phyloP scores from a whole-genome alignment of 2,888 invertebrate genomes.

The Ichneumon xanthorius region DNA sequence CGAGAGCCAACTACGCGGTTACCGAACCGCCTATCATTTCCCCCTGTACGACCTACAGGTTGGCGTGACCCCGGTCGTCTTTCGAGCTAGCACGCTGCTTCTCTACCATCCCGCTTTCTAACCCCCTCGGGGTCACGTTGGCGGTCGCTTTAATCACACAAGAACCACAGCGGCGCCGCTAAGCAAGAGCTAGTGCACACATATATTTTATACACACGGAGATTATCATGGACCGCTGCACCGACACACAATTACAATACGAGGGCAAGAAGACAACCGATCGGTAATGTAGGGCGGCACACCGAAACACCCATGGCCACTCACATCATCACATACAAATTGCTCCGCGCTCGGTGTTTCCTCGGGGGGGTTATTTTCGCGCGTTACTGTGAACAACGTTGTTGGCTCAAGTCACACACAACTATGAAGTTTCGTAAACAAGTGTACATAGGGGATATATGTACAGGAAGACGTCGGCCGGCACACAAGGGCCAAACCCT shows the following conservation, averaged over 20 bases:
- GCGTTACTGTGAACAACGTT: conserved; percentile 26
- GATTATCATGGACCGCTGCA: conserved; percentile 7
- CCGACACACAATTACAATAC: conserved; percentile 22
- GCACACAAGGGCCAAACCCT: conserved; percentile 20
- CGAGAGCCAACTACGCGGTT: conserved; percentile 66
- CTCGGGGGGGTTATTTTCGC: conserved; percentile 34
- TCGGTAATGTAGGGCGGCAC: conserved; percentile 1
- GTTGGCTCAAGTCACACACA: conserved; percentile 55
- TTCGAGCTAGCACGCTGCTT: conserved; percentile 47
- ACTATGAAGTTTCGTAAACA: conserved; percentile 27
- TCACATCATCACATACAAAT: conserved; percentile 42
- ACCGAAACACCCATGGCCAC: conserved; percentile 16
- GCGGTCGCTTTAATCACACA: conserved; percentile 26
- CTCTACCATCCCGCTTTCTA: not conserved
- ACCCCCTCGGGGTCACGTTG: conserved; percentile 21
- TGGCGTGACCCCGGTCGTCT: conserved; percentile 76
- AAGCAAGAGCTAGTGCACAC: conserved; percentile 64
- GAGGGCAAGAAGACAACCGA: conserved; percentile 22
- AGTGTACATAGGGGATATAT: not conserved
- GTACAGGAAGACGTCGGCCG: conserved; percentile 19
- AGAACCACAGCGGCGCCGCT: conserved; percentile 47
- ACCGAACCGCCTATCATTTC: conserved; percentile 72
- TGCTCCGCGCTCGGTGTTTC: conserved; percentile 35
- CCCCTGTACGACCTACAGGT: conserved; percentile 75
- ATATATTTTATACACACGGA: conserved; percentile 1